These are phyloP conservation scores for Rhinogobius similis DNA, from an alignment of 2,113 vertebrate species.

Conservation along the genomic window DNA sequence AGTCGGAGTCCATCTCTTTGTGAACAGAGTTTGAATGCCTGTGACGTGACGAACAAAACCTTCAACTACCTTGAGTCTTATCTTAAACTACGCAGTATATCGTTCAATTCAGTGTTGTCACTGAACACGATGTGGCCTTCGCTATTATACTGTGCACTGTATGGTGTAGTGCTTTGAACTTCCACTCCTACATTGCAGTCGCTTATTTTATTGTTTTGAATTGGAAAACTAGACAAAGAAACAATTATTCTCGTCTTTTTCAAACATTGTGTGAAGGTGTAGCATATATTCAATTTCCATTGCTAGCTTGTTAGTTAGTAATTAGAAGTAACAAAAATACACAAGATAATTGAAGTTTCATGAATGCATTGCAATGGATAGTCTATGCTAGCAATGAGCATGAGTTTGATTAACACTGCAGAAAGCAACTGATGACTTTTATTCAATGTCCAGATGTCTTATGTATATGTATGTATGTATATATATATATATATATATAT, in stretches of 20 bases:
- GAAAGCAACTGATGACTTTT: too few relatives aligned
- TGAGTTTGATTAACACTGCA: neutral
- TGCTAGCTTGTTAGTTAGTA: neutral
- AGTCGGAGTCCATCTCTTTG: constrained; percentile 27
- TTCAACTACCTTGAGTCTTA: constrained; percentile 37
- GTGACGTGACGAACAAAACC: constrained; percentile 29
- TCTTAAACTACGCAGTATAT: constrained; percentile 18
- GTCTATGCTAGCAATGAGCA: too few relatives aligned
- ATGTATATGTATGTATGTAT: too few relatives aligned
- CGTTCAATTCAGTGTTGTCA: neutral
- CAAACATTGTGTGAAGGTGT: neutral
- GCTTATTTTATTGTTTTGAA: neutral
- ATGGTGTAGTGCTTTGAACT: constrained; percentile 20
- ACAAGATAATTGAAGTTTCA: neutral
- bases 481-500: too few relatives aligned
- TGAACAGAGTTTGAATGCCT: constrained; percentile 42
- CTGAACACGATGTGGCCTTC: constrained; percentile 9
- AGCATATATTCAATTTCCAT: neutral
- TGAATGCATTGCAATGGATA: too few relatives aligned
- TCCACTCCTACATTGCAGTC: neutral
- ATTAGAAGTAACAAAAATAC: neutral
- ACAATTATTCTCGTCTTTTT: neutral
- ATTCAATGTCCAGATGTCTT: too few relatives aligned
- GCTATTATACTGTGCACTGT: neutral
- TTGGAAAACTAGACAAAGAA: neutral